Conservation (phyloP, 2,113 vertebrate species). For the Vidua macroura region DNA sequence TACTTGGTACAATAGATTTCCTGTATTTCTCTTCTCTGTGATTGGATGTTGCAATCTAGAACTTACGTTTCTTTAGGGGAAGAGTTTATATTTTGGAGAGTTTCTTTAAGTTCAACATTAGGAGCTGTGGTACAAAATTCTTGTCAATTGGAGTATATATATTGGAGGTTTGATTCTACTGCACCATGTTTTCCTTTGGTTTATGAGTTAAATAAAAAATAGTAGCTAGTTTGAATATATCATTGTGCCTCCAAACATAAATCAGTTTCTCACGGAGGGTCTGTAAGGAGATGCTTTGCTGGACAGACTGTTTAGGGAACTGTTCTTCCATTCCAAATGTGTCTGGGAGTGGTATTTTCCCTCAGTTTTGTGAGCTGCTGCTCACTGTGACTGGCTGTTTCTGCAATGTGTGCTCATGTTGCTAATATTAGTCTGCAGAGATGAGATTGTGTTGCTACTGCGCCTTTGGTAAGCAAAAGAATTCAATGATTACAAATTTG, state of each 20-base stretch:
- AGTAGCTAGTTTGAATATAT: not conserved
- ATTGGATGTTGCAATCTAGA: not conserved
- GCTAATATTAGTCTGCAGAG: not conserved
- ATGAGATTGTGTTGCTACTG: not conserved
- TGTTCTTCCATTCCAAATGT: not conserved
- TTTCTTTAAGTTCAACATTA: not conserved
- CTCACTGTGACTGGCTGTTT: not conserved
- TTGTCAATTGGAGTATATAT: not conserved
- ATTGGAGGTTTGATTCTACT: not conserved
- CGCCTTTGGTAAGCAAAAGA: not conserved
- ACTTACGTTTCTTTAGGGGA: not conserved
- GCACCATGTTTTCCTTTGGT: not conserved
- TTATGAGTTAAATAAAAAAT: not conserved
- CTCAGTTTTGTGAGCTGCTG: not conserved
- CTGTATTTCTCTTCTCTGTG: not conserved
- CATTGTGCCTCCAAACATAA: not conserved
- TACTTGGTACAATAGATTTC: not conserved
- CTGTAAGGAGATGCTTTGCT: not conserved
- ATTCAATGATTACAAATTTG: not conserved
- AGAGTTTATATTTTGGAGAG: not conserved
- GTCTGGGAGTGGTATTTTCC: not conserved
- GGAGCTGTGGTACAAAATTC: not conserved
- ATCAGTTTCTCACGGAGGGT: fast-evolving
- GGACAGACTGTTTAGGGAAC: not conserved
- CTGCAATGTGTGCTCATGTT: not conserved